Base-by-base conservation (phyloP, 2,113 vertebrate species). In the Uria aalge region DNA sequence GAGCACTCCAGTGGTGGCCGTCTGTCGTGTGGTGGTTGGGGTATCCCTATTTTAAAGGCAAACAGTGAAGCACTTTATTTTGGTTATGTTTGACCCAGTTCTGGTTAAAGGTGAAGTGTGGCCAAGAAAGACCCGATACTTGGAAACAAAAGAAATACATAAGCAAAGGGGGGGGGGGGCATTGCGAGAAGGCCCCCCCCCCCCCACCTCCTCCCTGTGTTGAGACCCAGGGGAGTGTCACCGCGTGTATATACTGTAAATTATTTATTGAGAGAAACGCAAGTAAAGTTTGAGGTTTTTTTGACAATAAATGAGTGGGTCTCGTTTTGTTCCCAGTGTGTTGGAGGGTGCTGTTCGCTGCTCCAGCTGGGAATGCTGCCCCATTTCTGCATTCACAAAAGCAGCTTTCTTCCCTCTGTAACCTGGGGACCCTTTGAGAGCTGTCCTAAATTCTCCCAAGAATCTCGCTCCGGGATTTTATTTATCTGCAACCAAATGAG, bases 241-340 rank as follows among this genome's bases (percentile, higher is more conserved):
- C 98, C 96, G 50, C 96, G 4, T 99, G 99, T 99, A 99, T 95
- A 99, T 99, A 99, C 94, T 99, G 99, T 99, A 99, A 99, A 99
- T 99, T 99, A 99, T 99, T 99, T 99, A 99, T 99, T 99, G 98
- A 99, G 62, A 96, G 85, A 98, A 99, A 98, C 67, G 3, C 98
- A 98, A 98, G 98, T 99, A 99, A 99, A 98, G 98, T 95, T 97
- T 96, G 94, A 81, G 96, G 63, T 57, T 47, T 97, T 96, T 94
- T 96, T 95, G 93, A 92, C 77, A 88, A 63, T 45, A 34, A 91
- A 64, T 6, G 85, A 59, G 85, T 88, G 87, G 27, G 67, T 93
- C 57, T 96, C 9, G 1, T 36, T 95, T 94, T 96, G 89, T 87
- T 87, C 55, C n/a, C 2, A 0, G 30, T 63, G 69, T 71, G 89